Percentiles rank a stretch among this genome's conserved stretches.
Evolutionary conservation across 2,888 invertebrate genomes (phyloP).

Genomic region (Celastrina argiolus): DNA sequence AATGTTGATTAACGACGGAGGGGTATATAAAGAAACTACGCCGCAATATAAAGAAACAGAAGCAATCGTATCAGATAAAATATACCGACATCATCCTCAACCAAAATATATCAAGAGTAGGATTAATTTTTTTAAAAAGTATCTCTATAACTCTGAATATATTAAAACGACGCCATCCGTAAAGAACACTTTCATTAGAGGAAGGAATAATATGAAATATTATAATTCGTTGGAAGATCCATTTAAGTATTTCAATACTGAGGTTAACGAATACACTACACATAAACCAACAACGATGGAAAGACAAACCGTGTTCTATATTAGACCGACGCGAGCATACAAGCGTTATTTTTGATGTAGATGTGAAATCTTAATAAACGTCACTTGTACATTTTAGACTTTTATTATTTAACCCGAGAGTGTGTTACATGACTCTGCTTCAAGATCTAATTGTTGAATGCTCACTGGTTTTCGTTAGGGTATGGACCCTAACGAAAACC

Average conservation of each 20-base stretch:
- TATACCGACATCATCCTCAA: constrained; percentile 34
- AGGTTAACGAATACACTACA: constrained; percentile 32
- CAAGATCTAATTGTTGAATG: too few relatives aligned
- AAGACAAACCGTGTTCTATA: constrained; percentile 57
- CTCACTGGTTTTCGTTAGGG: too few relatives aligned
- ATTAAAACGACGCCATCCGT: constrained; percentile 24
- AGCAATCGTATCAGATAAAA: constrained; percentile 36
- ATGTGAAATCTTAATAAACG: not conserved
- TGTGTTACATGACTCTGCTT: not conserved
- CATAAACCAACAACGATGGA: constrained; percentile 37
- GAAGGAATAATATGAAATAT: constrained; percentile 10
- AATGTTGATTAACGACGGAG: not conserved
- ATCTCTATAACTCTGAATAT: constrained; percentile 38
- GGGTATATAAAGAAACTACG: constrained; percentile 31
- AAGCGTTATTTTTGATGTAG: constrained; percentile 46
- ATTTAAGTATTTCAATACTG: constrained; percentile 33
- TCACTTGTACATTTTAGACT: not conserved
- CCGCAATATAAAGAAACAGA: constrained; percentile 21
- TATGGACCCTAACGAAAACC: too few relatives aligned
- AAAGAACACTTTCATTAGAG: constrained; percentile 18
- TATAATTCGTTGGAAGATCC: constrained; percentile 24
- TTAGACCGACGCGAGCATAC: constrained; percentile 59
- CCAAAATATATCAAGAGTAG: constrained; percentile 44
- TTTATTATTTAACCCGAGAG: not conserved
- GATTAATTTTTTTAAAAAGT: constrained; percentile 43